Percentiles rank a stretch among this genome's conserved stretches.
Evolutionary conservation across 2,797 vertebrate genomes (phyloP).

Genomic region (Heliangelus exortis): DNA sequence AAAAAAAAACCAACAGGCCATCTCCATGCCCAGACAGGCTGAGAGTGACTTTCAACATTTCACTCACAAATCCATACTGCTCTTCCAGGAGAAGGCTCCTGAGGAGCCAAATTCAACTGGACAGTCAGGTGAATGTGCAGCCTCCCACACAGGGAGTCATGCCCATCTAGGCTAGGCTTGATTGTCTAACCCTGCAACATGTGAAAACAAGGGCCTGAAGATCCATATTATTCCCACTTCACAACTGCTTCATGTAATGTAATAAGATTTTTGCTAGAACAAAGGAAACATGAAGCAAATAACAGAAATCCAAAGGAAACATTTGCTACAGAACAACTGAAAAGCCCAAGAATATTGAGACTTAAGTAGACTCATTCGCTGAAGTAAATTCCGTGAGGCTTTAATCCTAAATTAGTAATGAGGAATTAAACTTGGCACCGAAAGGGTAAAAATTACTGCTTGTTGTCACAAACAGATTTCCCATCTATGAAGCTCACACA

Average conservation of each 20-base stretch:
- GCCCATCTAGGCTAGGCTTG: neutral
- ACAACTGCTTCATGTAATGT: neutral
- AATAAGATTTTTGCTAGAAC: neutral
- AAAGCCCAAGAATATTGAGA: neutral
- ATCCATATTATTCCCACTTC: neutral
- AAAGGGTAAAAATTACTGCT: neutral
- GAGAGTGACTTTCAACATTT: neutral
- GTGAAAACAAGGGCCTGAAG: neutral
- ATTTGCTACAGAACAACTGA: neutral
- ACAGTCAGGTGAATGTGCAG: accelerated
- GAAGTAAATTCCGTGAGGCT: neutral
- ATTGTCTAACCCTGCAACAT: neutral
- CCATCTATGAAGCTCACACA: neutral
- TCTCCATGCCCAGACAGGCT: neutral
- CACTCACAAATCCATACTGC: accelerated
- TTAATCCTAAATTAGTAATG: neutral
- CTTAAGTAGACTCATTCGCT: neutral
- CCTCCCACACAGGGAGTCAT: neutral
- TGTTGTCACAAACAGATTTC: neutral
- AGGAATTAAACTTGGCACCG: neutral
- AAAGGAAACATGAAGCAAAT: accelerated
- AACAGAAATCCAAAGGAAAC: neutral
- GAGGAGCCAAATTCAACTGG: neutral
- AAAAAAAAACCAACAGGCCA: neutral
- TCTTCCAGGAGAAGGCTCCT: neutral